Percentiles rank a stretch among this genome's conserved stretches.
phyloP scores from a whole-genome alignment of 2,113 vertebrate genomes.

The Dipodomys merriami region DNA sequence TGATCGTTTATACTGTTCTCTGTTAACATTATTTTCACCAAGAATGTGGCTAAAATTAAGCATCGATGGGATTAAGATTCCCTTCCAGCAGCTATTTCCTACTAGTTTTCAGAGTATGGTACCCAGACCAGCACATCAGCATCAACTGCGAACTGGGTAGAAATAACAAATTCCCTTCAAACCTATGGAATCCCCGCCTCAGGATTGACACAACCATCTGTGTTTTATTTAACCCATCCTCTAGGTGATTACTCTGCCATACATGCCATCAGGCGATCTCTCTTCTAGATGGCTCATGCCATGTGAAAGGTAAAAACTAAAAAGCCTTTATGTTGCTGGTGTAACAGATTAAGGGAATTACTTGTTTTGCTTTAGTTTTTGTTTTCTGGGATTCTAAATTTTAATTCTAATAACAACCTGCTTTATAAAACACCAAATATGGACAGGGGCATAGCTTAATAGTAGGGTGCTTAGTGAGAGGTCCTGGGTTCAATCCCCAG shows the following conservation, averaged over 20 bases:
- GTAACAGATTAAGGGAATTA: neutral
- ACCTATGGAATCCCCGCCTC: neutral
- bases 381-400: neutral
- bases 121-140: neutral
- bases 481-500: too few relatives aligned
- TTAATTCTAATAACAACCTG: neutral
- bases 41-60: neutral
- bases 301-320: neutral
- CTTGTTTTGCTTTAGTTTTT: neutral
- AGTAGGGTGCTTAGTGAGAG: too few relatives aligned
- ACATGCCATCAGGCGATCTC: neutral
- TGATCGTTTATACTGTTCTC: neutral
- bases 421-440: neutral
- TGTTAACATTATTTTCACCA: neutral
- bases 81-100: neutral
- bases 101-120: neutral
- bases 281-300: neutral
- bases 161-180: neutral
- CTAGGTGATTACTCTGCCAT: neutral
- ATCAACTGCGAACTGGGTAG: neutral
- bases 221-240: neutral
- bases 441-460: too few relatives aligned
- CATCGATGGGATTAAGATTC: neutral
- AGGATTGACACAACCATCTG: neutral
- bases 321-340: neutral